Conservation (phyloP, 2,888 invertebrate species). For the Conops quadrifasciatus region DNA sequence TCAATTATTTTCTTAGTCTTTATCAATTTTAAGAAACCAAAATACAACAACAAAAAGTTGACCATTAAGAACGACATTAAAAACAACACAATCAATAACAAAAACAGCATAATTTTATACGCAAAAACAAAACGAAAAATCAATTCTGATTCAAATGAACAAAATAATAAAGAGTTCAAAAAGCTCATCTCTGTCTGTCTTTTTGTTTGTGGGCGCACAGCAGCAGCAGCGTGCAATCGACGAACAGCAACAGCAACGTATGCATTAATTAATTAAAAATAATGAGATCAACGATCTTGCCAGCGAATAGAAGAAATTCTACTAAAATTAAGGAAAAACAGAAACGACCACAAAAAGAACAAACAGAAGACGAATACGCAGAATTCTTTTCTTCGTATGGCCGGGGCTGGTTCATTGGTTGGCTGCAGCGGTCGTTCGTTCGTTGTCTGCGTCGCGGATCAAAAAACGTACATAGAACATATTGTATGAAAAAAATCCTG, state of each 20-base stretch:
- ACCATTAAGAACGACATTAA: no score
- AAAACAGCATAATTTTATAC: not conserved
- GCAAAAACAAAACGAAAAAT: no score
- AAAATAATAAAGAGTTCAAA: not conserved
- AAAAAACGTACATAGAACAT: no score
- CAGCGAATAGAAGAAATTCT: conserved; percentile 13
- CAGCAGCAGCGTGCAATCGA: not conserved
- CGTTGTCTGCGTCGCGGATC: not conserved
- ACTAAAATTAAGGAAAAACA: not conserved
- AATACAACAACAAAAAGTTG: no score
- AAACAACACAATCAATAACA: not conserved
- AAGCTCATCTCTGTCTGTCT: not conserved
- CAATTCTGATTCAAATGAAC: no score
- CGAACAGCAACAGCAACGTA: not conserved
- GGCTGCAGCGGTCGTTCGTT: not conserved
- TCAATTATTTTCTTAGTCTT: no score
- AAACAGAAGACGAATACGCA: not conserved
- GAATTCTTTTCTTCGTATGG: not conserved
- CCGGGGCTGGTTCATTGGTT: not conserved
- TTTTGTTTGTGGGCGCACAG: not conserved
- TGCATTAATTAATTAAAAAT: conserved; percentile 30
- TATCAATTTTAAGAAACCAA: no score
- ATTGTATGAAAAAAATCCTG: conserved; percentile 21
- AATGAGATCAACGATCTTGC: conserved; percentile 34
- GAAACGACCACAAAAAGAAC: not conserved